Conservation (phyloP, 1,140 invertebrate genomes). For the Drosophila jambulina region DNA sequence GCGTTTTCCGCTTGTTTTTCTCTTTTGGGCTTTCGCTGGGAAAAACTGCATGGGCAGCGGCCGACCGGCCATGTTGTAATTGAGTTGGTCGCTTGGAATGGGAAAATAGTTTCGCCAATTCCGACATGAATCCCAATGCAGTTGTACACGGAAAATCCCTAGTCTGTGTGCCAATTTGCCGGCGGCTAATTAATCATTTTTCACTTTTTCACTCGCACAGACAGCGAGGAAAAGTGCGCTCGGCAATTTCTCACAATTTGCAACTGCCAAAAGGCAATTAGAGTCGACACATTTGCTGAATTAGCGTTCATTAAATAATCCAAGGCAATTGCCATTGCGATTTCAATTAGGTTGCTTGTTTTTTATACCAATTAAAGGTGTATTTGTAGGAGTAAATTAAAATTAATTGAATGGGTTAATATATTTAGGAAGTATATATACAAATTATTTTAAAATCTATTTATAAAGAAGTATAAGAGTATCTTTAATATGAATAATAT, state of each 20-base stretch:
- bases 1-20: constrained; percentile 60
- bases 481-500: neutral
- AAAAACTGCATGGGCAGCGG: constrained; percentile 48
- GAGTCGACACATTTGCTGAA: constrained; percentile 28
- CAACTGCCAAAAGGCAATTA: constrained; percentile 53
- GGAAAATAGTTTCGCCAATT: constrained; percentile 46
- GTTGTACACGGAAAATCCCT: constrained; percentile 35
- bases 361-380: constrained; percentile 5
- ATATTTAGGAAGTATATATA: neutral
- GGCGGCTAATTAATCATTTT: constrained; percentile 52
- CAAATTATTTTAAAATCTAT: neutral
- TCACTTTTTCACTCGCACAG: constrained; percentile 28
- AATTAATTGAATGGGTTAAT: neutral
- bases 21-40: neutral
- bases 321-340: constrained; percentile 27
- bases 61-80: constrained; percentile 41
- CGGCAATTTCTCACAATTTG: constrained; percentile 43
- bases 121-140: constrained; percentile 39
- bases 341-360: constrained; percentile 34
- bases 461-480: neutral
- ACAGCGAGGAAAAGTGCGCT: constrained; percentile 19
- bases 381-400: neutral
- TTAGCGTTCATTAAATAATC: constrained; percentile 53
- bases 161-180: constrained; percentile 31
- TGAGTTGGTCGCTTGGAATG: constrained; percentile 49